Conservation (phyloP, 2,888 invertebrate species). For the Andrena flavipes region DNA sequence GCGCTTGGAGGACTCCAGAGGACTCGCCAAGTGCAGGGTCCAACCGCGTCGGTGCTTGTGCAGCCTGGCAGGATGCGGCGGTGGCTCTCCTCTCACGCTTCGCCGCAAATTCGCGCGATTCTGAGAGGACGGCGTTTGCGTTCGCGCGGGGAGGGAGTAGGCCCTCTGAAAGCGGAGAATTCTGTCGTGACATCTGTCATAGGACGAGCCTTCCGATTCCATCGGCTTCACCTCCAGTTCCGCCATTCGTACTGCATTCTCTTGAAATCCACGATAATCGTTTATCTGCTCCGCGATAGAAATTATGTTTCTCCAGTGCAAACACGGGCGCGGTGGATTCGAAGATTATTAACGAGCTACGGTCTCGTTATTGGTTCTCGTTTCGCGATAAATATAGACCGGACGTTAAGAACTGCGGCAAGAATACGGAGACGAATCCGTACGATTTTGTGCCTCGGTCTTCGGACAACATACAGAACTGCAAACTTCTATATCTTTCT, state of each 20-base stretch:
- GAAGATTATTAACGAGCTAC: not conserved
- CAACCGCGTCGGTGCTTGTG: conserved; percentile 82
- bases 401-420: too few relatives aligned
- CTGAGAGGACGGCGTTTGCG: conserved; percentile 81
- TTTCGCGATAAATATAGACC: too few relatives aligned
- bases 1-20: conserved; percentile 77
- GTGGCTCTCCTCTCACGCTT: conserved; percentile 81
- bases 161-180: conserved; percentile 77
- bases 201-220: not conserved
- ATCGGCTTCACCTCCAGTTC: conserved; percentile 73
- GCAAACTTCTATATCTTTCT: too few relatives aligned
- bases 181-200: not conserved
- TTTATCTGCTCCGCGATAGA: conserved; percentile 13
- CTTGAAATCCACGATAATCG: conserved; percentile 9
- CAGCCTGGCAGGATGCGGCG: conserved; percentile 81
- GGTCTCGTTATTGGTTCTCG: too few relatives aligned
- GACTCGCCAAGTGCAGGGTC: conserved; percentile 81
- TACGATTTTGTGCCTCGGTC: too few relatives aligned
- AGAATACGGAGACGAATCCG: not conserved
- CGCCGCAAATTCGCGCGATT: conserved; percentile 81
- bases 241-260: conserved; percentile 76
- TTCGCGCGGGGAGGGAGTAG: conserved; percentile 80
- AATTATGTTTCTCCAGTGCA: not conserved
- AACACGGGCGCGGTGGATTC: conserved; percentile 5
- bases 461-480: too few relatives aligned